phyloP scores from a whole-genome alignment of 2,888 invertebrate genomes.

The Pseudococcus viburni region DNA sequence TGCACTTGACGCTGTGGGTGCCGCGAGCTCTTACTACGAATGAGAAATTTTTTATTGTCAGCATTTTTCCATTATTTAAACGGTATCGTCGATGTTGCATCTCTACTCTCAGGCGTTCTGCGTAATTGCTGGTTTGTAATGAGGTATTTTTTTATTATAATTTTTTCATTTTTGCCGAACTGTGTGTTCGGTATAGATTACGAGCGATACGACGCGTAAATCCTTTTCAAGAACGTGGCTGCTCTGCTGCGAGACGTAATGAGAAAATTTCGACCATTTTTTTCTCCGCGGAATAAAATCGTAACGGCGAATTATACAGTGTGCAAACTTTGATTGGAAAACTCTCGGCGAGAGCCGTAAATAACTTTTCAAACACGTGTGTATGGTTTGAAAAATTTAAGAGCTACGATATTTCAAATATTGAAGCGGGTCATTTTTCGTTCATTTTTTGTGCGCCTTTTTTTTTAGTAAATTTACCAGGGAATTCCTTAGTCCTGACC shows the following conservation, averaged over 20 bases:
- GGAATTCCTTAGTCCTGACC: too few relatives aligned
- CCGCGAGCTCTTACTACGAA: background rate
- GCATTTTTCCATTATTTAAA: constrained; percentile 5
- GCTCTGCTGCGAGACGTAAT: background rate
- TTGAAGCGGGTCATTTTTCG: too few relatives aligned
- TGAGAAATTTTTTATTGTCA: constrained; percentile 1
- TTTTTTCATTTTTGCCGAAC: background rate
- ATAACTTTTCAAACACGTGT: too few relatives aligned
- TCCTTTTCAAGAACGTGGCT: background rate
- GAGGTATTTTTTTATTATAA: background rate
- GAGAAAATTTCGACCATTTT: too few relatives aligned
- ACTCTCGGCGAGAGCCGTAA: too few relatives aligned
- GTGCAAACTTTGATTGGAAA: too few relatives aligned
- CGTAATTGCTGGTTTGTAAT: background rate
- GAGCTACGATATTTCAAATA: too few relatives aligned
- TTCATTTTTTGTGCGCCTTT: too few relatives aligned
- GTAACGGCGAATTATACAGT: too few relatives aligned
- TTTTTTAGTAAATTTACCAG: too few relatives aligned
- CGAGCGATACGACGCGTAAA: background rate
- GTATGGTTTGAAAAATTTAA: too few relatives aligned
- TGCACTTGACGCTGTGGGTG: background rate
- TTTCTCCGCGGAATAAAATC: too few relatives aligned
- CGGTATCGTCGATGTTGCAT: background rate
- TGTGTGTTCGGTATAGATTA: background rate
- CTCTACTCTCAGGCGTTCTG: background rate